Percentiles rank a stretch among this genome's conserved stretches.
Conservation (phyloP, 2,113 vertebrate genomes). For the Onychorhynchus coronatus region DNA sequence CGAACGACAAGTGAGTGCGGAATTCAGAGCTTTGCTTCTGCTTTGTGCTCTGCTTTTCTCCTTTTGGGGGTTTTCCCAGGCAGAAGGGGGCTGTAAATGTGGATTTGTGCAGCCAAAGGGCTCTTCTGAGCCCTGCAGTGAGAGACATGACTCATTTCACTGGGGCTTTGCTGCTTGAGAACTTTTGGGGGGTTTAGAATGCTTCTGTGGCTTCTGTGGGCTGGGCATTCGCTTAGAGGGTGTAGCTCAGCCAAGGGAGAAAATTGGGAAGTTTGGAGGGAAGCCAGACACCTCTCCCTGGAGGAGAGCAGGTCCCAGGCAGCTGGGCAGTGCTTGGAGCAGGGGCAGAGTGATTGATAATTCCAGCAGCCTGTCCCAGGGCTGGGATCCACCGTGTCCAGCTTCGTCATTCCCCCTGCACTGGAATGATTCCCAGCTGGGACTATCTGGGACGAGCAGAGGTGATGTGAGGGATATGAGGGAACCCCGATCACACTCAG, state of each 20-base stretch:
- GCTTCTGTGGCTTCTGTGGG: background rate
- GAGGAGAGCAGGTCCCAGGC: background rate
- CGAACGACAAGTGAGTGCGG: slow-evolving; percentile 86
- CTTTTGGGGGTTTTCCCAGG: background rate
- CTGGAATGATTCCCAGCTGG: background rate
- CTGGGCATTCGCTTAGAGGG: background rate
- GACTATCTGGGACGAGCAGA: background rate
- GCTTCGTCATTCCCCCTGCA: background rate
- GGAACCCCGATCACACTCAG: background rate
- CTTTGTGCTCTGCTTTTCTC: background rate
- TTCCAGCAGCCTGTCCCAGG: background rate
- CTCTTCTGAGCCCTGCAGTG: background rate
- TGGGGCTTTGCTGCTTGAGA: background rate
- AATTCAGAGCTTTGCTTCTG: background rate
- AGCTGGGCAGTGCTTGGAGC: background rate
- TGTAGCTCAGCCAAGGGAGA: background rate
- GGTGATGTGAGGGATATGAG: background rate
- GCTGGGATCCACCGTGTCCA: background rate
- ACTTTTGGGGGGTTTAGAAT: background rate
- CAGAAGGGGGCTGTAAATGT: background rate
- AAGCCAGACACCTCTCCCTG: background rate
- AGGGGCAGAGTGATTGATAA: background rate
- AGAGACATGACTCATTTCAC: background rate
- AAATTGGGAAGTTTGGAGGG: background rate
- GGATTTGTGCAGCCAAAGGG: background rate